Evolutionary conservation across 2,797 vertebrate species (phyloP), one percentile per base, ranked within the genome.

Genomic region (Tenualosa thibaudeaui): DNA sequence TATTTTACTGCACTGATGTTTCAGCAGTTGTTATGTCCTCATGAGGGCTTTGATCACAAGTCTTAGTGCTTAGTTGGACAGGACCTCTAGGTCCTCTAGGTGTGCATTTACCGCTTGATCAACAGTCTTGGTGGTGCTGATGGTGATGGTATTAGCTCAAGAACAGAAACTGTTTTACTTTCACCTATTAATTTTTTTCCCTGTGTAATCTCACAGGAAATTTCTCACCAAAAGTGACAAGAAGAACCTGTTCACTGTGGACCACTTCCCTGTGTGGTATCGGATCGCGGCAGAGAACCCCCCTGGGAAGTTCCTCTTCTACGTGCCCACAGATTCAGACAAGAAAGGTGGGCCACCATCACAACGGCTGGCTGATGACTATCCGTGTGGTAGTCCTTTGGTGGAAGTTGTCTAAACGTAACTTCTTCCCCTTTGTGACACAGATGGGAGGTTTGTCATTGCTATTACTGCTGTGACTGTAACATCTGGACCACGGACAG

Each of bases 231-330:
- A 89, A 0, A 86, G 87, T 0, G 97, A 99, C 15, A 96, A 97
- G 88, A 92, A 92, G 82, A 98, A 96, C 87, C 91, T 98, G 86
- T 99, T 98, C 93, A 98, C 97, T 53, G 91, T 97, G 87, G 98
- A 98, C 87, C 97, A 96, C 91, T 99, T 98, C 88, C 98, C 98
- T 0, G 94, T 98, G 86, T 99, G 98, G 98, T 99, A 99, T 91
- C 97, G 98, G 0, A 92, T 97, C 85, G 97, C 98, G 0, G 96
- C 96, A 0, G 97, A 98, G 86, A 96, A 97, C 85, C 93, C 95
- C 13, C 92, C 96, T 0, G 98, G 98, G 37, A 96, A 92, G 89
- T 99, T 99, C 92, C 94, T 94, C 89, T 99, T 96, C 91, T 97
- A 95, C 87, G 89, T 96, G 24, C 89, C 93, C 0, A 62, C 81